phyloP scores from a whole-genome alignment of 2,113 vertebrate genomes.

The Excalfactoria chinensis region DNA sequence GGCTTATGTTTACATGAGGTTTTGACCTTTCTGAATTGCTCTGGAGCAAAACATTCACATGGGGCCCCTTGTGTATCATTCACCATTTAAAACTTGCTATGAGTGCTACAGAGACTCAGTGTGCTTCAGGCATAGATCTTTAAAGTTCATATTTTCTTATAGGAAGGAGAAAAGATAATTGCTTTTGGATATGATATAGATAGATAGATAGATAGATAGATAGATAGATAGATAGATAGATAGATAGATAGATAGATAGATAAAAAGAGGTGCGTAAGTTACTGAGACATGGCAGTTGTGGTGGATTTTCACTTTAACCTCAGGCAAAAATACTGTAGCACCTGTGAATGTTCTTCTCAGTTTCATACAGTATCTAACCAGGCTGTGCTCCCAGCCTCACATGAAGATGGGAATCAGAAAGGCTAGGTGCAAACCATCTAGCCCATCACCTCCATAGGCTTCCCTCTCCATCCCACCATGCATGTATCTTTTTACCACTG shows the following conservation, averaged over 20 bases:
- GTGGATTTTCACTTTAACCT: constrained; percentile 6
- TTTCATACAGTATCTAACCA: constrained; percentile 31
- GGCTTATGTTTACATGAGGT: neutral
- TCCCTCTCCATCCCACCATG: neutral
- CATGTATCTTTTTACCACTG: neutral
- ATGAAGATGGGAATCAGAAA: neutral
- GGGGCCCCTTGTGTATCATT: neutral
- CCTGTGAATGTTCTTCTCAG: constrained; percentile 55
- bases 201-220: neutral
- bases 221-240: neutral
- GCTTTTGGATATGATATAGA: neutral
- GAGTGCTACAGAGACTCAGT: neutral
- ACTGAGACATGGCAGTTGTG: constrained; percentile 12
- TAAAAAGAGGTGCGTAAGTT: fast-evolving
- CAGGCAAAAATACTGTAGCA: constrained; percentile 45
- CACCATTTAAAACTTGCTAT: neutral
- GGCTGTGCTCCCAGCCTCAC: neutral
- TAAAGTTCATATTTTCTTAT: neutral
- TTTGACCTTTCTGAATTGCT: constrained; percentile 43
- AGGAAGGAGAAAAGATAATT: neutral
- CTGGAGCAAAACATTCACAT: constrained; percentile 5
- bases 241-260: neutral
- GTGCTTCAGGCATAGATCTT: neutral
- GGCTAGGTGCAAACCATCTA: neutral
- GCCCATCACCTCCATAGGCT: neutral